phyloP scores from a whole-genome alignment of 1,140 invertebrate genomes.

The Brachionus koreanus region DNA sequence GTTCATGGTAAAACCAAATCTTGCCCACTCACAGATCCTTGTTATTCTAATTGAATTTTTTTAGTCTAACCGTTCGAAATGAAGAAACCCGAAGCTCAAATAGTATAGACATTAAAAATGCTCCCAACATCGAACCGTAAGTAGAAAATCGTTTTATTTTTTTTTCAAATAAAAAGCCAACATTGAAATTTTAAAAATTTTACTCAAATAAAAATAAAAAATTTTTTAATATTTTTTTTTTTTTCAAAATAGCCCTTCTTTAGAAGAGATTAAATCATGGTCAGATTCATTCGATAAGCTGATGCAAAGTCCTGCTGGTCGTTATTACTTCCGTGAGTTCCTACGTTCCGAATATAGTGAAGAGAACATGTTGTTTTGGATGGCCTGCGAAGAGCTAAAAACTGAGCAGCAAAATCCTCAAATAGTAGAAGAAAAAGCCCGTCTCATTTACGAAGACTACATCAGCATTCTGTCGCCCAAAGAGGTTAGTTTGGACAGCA shows the following conservation, averaged over 20 bases:
- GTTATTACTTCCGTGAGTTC: constrained; percentile 94
- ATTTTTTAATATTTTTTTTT: no score
- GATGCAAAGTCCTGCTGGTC: constrained; percentile 80
- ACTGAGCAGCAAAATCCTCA: constrained; percentile 79
- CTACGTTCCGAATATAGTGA: constrained; percentile 96
- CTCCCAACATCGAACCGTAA: constrained; percentile 42
- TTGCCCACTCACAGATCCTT: neutral
- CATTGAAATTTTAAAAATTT: no score
- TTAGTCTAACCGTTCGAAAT: constrained; percentile 43
- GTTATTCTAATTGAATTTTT: neutral
- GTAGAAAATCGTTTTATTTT: neutral
- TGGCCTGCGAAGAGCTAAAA: constrained; percentile 96
- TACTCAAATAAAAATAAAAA: no score
- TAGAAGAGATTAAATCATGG: constrained; percentile 88
- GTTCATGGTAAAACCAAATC: constrained; percentile 22
- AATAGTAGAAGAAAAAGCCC: constrained; percentile 88
- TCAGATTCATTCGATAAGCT: constrained; percentile 88
- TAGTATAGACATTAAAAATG: constrained; percentile 24
- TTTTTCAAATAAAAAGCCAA: no score
- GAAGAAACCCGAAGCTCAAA: constrained; percentile 35
- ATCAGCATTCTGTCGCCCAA: constrained; percentile 98
- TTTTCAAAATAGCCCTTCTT: constrained; percentile 74
- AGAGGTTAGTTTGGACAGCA: constrained; percentile 96
- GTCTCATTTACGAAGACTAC: constrained; percentile 98
- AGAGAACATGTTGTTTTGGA: constrained; percentile 99